These are phyloP conservation scores for Origma solitaria DNA, from an alignment of 2,113 vertebrate species.

Conservation along the genomic window DNA sequence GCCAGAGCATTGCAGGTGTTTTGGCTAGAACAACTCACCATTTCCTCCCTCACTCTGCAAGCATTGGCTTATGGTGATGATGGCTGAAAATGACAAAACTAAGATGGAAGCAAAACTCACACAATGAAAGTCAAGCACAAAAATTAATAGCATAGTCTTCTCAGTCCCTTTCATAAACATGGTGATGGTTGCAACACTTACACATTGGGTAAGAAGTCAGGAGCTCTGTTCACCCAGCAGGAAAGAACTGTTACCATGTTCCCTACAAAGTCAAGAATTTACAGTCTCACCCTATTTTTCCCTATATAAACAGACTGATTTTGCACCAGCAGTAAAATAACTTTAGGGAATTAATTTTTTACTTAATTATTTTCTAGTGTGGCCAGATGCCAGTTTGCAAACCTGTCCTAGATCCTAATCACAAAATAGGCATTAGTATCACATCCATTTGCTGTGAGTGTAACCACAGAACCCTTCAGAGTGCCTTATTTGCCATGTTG, in stretches of 20 bases:
- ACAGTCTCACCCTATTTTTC: background rate
- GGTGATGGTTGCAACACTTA: background rate
- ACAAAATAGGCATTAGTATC: background rate
- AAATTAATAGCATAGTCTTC: background rate
- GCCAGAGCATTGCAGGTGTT: background rate
- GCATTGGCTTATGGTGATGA: background rate
- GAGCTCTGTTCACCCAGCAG: background rate
- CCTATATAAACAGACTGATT: background rate
- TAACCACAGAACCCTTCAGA: background rate
- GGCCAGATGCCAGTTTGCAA: background rate
- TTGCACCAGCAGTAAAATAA: background rate
- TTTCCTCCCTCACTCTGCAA: background rate
- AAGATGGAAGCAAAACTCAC: background rate
- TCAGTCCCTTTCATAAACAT: background rate
- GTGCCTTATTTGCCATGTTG: background rate
- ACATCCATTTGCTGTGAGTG: accelerated
- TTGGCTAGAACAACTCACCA: background rate
- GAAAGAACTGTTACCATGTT: background rate
- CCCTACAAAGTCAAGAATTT: background rate
- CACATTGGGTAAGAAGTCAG: background rate
- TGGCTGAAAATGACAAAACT: background rate
- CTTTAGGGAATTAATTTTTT: background rate
- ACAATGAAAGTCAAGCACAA: background rate
- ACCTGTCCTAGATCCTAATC: background rate
- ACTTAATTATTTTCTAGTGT: background rate